phyloP scores from a whole-genome alignment of 2,797 vertebrate genomes.

The Sylvia borin region DNA sequence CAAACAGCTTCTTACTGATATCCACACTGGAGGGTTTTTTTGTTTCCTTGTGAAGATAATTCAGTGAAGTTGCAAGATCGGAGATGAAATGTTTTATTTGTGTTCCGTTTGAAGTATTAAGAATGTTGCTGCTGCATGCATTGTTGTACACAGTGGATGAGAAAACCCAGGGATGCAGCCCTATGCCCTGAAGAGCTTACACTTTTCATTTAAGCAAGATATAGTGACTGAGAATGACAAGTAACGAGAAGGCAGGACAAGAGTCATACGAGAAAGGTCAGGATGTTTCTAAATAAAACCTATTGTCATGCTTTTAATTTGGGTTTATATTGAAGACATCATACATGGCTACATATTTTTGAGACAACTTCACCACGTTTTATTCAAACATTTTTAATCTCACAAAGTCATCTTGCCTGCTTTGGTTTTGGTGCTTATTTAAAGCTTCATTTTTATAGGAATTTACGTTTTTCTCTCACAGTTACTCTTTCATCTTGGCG shows the following conservation, averaged over 20 bases:
- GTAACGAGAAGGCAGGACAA: conserved; percentile 43
- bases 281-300: conserved; percentile 57
- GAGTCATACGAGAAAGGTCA: conserved; percentile 55
- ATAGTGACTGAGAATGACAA: conserved; percentile 67
- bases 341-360: neutral
- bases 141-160: conserved; percentile 6
- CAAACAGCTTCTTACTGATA: neutral
- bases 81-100: neutral
- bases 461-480: neutral
- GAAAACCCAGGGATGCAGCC: neutral
- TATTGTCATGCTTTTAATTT: conserved; percentile 51
- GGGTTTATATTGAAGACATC: neutral
- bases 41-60: neutral
- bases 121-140: neutral
- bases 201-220: conserved; percentile 55
- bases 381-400: neutral
- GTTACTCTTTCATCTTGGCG: neutral
- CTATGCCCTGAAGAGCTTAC: conserved; percentile 58
- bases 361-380: neutral
- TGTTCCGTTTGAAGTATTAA: neutral
- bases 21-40: neutral
- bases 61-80: neutral
- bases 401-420: neutral
- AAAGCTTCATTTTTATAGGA: neutral
- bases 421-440: neutral